phyloP scores from a whole-genome alignment of 1,140 invertebrate genomes.

The Bombus haemorrhoidalis region DNA sequence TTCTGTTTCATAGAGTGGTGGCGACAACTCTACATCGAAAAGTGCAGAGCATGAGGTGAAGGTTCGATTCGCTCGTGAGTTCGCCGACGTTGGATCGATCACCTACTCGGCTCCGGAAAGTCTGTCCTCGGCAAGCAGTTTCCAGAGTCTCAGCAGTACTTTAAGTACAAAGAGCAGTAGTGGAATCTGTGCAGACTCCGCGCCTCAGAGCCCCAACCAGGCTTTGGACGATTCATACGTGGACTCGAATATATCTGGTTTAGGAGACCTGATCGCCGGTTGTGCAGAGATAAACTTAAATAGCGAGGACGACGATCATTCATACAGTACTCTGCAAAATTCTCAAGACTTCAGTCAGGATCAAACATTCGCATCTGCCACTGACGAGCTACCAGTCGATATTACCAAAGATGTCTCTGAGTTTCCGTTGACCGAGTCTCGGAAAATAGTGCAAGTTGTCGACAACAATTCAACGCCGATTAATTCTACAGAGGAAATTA shows the following conservation, averaged over 20 bases:
- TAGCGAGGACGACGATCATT: slow-evolving; percentile 32
- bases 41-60: slow-evolving; percentile 73
- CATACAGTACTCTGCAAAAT: slow-evolving; percentile 9
- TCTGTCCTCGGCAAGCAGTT: slow-evolving; percentile 75
- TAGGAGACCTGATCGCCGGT: slow-evolving; percentile 72
- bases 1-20: slow-evolving; percentile 60
- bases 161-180: slow-evolving; percentile 73
- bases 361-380: slow-evolving; percentile 73
- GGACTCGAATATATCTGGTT: slow-evolving; percentile 66
- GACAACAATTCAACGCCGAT: neutral
- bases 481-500: neutral
- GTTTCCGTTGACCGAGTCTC: neutral
- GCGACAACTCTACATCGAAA: slow-evolving; percentile 49
- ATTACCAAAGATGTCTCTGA: slow-evolving; percentile 1
- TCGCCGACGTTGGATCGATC: slow-evolving; percentile 63
- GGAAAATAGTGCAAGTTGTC: neutral
- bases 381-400: slow-evolving; percentile 37
- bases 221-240: slow-evolving; percentile 62
- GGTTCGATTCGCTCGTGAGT: slow-evolving; percentile 73
- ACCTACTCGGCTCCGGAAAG: slow-evolving; percentile 54
- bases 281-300: slow-evolving; percentile 68
- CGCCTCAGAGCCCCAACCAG: slow-evolving; percentile 38
- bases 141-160: slow-evolving; percentile 71
- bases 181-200: slow-evolving; percentile 66
- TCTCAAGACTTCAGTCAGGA: slow-evolving; percentile 67